Evolutionary conservation across 1,140 invertebrate species (phyloP), one percentile per base, ranked within the genome.

Genomic region (Mactra quadrangularis): DNA sequence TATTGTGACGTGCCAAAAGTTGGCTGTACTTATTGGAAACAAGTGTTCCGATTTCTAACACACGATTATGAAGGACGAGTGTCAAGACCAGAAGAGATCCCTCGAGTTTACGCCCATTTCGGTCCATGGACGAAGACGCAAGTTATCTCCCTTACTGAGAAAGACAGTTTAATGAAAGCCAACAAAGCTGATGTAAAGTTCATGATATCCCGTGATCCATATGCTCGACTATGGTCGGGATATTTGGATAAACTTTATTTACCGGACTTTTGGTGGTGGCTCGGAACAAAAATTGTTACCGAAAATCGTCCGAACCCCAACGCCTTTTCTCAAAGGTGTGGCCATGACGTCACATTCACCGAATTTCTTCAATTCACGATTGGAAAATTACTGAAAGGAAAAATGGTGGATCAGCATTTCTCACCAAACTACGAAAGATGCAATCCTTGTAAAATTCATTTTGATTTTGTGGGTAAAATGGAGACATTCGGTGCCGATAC

Each of bases 221-320:
- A 85, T 59, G 75, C 72, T 3, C 70, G 85, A 59, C 29, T 88
- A 11, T 88, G 74, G 72, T 87, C 87, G 1, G 81, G 79, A 27
- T 88, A 84, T 35, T 47, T 88, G 7, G 85, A 88, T 70, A 88
- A 88, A 78, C 68, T 79, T 22, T 87, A 78, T 59, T 74, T 86
- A 6, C 82, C 75, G 1, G 83, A 83, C 27, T 85, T 79, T 29
- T 84, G 81, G 81, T 57, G 29, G 29, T 64, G 64, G 17, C 41
- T 55, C 3, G 84, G 77, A 25, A 60, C 22, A 15, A 78, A 33
- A 0, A 76, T 87, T 6, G 25, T 81, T 1, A 45, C 41, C 4
- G 74, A 50, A 15, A 31, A 27, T 0, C 47, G 60, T 1, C 50
- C 41, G 4, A 22, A 70, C 15, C 15, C 77, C 17, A 71, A 60